A percentile compares a stretch with the other conserved stretches of the same genome.
Conservation (phyloP, 2,113 vertebrate species). For the Albula goreensis region DNA sequence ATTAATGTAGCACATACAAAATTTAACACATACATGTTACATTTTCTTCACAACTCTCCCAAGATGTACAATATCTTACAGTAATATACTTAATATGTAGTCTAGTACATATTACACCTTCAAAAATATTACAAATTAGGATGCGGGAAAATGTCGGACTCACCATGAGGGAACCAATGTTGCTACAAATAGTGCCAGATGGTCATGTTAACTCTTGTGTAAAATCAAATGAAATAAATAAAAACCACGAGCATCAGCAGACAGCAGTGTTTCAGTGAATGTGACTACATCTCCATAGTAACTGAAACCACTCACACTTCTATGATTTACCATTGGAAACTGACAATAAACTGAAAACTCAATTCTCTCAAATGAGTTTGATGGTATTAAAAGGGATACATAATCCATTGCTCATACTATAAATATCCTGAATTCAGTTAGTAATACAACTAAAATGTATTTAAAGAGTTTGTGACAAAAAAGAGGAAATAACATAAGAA, state of each 20-base stretch:
- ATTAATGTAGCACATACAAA: background rate
- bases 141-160: background rate
- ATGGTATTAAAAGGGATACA: background rate
- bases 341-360: background rate
- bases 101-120: background rate
- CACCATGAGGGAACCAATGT: background rate
- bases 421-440: no score
- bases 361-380: background rate
- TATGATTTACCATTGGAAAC: background rate
- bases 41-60: background rate
- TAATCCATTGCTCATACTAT: no score
- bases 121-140: background rate
- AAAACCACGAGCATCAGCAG: background rate
- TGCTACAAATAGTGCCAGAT: background rate
- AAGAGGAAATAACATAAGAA: no score
- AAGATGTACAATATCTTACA: background rate
- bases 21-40: background rate
- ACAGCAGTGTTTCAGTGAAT: background rate
- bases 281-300: background rate
- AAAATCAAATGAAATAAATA: background rate
- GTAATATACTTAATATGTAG: background rate
- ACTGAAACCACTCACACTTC: background rate
- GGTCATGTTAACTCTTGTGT: background rate
- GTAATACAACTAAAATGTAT: no score
- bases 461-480: no score